These are phyloP conservation scores for Oenanthe oenanthe DNA, from an alignment of 2,113 vertebrate species.

Conservation along the genomic window DNA sequence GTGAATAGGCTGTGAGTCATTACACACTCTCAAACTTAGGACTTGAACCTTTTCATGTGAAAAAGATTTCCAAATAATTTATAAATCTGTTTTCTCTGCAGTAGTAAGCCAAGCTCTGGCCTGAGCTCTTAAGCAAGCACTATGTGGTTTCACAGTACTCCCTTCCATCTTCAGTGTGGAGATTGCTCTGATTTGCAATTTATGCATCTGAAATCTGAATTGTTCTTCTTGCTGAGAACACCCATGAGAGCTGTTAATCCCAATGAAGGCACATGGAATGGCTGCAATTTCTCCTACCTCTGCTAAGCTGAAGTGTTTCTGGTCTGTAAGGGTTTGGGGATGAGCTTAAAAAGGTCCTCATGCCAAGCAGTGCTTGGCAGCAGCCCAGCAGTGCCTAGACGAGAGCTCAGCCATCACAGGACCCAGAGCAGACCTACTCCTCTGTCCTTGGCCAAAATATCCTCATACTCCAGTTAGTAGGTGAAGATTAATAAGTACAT, in stretches of 20 bases:
- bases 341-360: not conserved
- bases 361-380: not conserved
- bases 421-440: not conserved
- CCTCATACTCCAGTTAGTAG: not conserved
- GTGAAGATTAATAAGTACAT: not conserved
- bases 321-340: not conserved
- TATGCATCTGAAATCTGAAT: not conserved
- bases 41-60: not conserved
- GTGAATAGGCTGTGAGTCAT: not conserved
- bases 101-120: not conserved
- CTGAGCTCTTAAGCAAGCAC: not conserved
- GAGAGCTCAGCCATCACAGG: not conserved
- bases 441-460: not conserved
- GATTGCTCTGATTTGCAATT: not conserved
- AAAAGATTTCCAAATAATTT: not conserved
- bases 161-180: not conserved
- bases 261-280: not conserved
- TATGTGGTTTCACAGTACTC: not conserved
- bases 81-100: not conserved
- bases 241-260: not conserved
- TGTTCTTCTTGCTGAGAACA: not conserved
- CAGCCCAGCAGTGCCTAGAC: too few relatives aligned
- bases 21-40: not conserved
- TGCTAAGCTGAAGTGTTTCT: not conserved
- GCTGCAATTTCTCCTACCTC: not conserved